Evolutionary conservation across 2,797 vertebrate species (phyloP), one percentile per base, ranked within the genome.

Genomic region (Cirrhinus mrigala): DNA sequence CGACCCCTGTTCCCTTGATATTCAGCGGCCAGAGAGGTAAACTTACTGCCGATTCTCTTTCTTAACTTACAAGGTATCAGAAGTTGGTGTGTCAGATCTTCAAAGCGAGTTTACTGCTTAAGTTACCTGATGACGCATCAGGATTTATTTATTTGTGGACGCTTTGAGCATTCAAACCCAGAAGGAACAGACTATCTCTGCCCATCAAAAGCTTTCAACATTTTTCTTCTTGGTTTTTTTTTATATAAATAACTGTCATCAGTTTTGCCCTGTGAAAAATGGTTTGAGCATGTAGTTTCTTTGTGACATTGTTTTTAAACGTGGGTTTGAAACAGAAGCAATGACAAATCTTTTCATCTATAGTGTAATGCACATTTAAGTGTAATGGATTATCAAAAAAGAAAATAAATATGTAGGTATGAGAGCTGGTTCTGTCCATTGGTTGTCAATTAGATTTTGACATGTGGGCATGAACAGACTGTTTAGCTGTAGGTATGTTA

Each of bases 1-100:
- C n/a, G 71, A 75, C 83, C 83, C 62, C 79, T 44, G 62, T 76
- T 88, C 78, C 81, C 81, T 84, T 81, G 82, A 89, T 85, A 86
- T 86, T 87, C 81, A 80, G 78, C 40, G 87, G 89, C 86, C 82
- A 89, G 77, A 68, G 68, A 74, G 83, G 82, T 85, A 85, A 85
- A 88, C 85, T 82, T 85, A 62, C 66, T 83, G 83, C 77, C 73
- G 82, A 87, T 83, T 87, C 79, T 84, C 48, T 79, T 69, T 84
- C 37, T 87, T 82, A 81, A 80, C 82, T 82, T 54, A 69, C 40
- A 88, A 87, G 78, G 54, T 81, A 85, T 79, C 40, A 85, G 64
- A 78, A 44, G 69, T 44, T 64, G 83, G 77, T 62, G 44, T 82
- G 82, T 87, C 75, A 69, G 82, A 74, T 79, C 85, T 82, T 86